Conservation (phyloP, 2,888 invertebrate species). For the Tiliacea aurago region DNA sequence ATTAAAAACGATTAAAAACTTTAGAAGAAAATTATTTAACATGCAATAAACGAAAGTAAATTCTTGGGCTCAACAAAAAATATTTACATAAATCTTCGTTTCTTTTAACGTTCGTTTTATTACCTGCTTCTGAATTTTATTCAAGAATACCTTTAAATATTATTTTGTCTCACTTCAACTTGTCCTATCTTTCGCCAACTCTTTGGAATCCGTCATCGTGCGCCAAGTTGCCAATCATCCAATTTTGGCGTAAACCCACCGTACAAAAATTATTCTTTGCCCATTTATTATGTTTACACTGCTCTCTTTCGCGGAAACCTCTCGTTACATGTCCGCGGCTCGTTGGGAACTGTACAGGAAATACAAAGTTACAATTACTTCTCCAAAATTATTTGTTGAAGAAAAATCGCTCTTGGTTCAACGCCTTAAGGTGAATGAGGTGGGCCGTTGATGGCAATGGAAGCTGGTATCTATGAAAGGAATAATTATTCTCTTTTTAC, state of each 20-base stretch:
- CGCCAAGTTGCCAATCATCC: conserved; percentile 80
- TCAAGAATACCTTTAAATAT: neutral
- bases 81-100: neutral
- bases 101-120: neutral
- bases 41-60: conserved; percentile 3
- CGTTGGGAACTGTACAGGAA: conserved; percentile 64
- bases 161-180: neutral
- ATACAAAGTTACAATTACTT: conserved; percentile 43
- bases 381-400: conserved; percentile 16
- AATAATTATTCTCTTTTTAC: conserved; percentile 66
- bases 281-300: conserved; percentile 81
- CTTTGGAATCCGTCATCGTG: conserved; percentile 64
- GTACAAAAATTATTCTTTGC: conserved; percentile 76
- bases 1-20: neutral
- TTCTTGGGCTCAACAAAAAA: neutral
- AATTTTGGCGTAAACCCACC: conserved; percentile 79
- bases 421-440: conserved; percentile 14
- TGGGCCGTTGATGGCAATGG: neutral
- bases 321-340: conserved; percentile 68
- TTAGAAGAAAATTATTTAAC: too few species aligned
- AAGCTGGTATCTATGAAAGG: conserved; percentile 52
- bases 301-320: conserved; percentile 74
- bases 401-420: conserved; percentile 46
- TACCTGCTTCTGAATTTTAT: too few species aligned
- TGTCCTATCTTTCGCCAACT: conserved; percentile 53